Conservation (phyloP, 2,797 vertebrate genomes). For the Macroramphosus scolopax region DNA sequence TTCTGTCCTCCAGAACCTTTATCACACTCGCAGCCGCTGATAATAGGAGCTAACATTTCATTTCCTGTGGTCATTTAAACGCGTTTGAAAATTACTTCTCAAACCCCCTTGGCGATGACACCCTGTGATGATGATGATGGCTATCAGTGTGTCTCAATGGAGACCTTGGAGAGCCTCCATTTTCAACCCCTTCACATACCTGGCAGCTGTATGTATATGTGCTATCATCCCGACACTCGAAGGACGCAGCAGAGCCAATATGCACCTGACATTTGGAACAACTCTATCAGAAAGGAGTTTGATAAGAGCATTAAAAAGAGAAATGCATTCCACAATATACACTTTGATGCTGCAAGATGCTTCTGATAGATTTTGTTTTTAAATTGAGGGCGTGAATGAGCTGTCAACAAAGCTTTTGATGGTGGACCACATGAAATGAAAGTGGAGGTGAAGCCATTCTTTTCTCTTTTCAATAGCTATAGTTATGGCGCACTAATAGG, state of each 20-base stretch:
- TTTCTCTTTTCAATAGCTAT: slow-evolving; percentile 74
- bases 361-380: slow-evolving; percentile 54
- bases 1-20: slow-evolving; percentile 50
- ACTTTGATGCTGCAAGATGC: slow-evolving; percentile 63
- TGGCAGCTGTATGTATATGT: slow-evolving; percentile 77
- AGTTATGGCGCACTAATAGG: slow-evolving; percentile 76
- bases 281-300: slow-evolving; percentile 57
- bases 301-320: slow-evolving; percentile 61
- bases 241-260: slow-evolving; percentile 68
- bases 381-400: slow-evolving; percentile 68
- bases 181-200: slow-evolving; percentile 68
- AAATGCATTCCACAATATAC: slow-evolving; percentile 61
- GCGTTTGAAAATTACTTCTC: slow-evolving; percentile 72
- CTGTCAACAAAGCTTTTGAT: slow-evolving; percentile 72
- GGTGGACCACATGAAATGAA: slow-evolving; percentile 70
- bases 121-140: slow-evolving; percentile 66
- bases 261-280: slow-evolving; percentile 70
- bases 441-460: slow-evolving; percentile 77
- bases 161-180: slow-evolving; percentile 68
- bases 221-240: slow-evolving; percentile 64
- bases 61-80: slow-evolving; percentile 73
- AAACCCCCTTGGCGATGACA: slow-evolving; percentile 67
- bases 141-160: slow-evolving; percentile 71
- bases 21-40: slow-evolving; percentile 41
- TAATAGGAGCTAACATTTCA: slow-evolving; percentile 66